phyloP scores from a whole-genome alignment of 2,113 vertebrate genomes.

The Xiphophorus hellerii region DNA sequence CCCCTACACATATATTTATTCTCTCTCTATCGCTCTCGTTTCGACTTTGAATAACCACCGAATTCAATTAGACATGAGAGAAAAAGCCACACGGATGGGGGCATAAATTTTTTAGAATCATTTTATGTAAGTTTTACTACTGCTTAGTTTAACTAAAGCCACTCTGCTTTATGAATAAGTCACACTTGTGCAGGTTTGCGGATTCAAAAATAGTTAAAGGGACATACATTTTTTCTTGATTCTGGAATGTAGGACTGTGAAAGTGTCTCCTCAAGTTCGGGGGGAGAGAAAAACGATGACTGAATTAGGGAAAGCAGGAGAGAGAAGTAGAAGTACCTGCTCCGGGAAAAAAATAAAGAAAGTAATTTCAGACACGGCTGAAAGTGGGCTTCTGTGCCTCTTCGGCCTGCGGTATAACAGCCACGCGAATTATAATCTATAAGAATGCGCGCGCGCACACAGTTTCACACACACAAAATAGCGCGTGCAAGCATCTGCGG shows the following conservation, averaged over 20 bases:
- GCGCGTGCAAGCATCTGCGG: conserved; percentile 6
- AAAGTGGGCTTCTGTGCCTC: conserved; percentile 31
- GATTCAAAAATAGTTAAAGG: conserved; percentile 32
- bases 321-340: conserved; percentile 57
- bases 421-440: background rate
- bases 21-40: background rate
- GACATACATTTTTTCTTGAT: background rate
- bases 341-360: conserved; percentile 6
- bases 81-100: background rate
- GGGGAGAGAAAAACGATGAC: conserved; percentile 16
- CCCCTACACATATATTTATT: background rate
- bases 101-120: conserved; percentile 51
- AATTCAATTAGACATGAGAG: conserved; percentile 28
- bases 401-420: conserved; percentile 16
- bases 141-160: no score
- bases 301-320: conserved; percentile 39
- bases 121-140: conserved; percentile 29
- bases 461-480: background rate
- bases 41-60: background rate
- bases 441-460: background rate
- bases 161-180: conserved; percentile 48
- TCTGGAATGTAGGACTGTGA: conserved; percentile 13
- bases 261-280: conserved; percentile 6
- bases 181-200: background rate
- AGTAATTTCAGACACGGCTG: conserved; percentile 32